Base-by-base conservation (phyloP, 2,113 vertebrate genomes). In the Crocuta crocuta region DNA sequence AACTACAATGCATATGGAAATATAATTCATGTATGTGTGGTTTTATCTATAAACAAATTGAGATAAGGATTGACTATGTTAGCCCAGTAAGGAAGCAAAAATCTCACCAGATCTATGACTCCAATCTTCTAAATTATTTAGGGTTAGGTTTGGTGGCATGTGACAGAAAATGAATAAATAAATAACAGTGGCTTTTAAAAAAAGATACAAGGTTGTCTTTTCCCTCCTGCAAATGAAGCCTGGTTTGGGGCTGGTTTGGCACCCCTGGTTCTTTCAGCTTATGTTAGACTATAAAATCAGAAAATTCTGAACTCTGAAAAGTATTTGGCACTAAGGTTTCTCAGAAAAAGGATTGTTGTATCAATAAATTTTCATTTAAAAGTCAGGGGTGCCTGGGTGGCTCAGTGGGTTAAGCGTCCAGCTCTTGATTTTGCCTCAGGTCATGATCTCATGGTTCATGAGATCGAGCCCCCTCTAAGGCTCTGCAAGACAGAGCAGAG, bases 41-140 rank as follows among this genome's bases (percentile, higher is more conserved):
- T 61, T 87, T 86, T 95, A 68, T 95, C 24, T 26, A 19, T 58
- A 80, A 23, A 58, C 35, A 96, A 89, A 96, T 83, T 66, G 78
- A 96, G 53, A 78, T 63, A 58, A 10, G 83, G 19, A 96, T 48
- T 39, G 61, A 76, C 39, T 89, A 35, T 21, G 65, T 65, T n/a
- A 95, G 71, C 5, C 8, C 24, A 58, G 28, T 45, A 95, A 79
- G 28, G 86, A 85, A 95, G 89, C 87, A 74, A 94, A 89, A 95
- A 83, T 33, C 19, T 53, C 45, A 86, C 87, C 87, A 82, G 96
- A 76, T 86, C n/a, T 94, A 85, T 28, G 55, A 78, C 48, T 96
- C 96, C 78, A 66, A 31, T 96, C 7, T 86, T 48, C 24, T 91
- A 50, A 94, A 71, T 89, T 35, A 94, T 63, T 91, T 82, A 89